These are phyloP conservation scores for Drosophila demipolita DNA, from an alignment of 2,888 invertebrate species.

Conservation along the genomic window DNA sequence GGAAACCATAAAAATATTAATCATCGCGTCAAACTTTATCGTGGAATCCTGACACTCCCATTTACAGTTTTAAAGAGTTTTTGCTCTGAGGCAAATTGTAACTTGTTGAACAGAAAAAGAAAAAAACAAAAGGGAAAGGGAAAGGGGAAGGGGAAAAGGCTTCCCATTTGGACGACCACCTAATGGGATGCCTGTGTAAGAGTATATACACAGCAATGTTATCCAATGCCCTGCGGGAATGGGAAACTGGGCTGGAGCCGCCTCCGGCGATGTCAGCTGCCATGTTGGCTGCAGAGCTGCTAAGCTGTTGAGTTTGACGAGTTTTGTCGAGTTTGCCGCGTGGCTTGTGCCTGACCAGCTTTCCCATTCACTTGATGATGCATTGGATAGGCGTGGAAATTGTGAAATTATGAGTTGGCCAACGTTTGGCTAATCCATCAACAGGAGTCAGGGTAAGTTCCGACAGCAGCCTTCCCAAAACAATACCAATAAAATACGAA, in stretches of 20 bases:
- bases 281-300: slow-evolving; percentile 15
- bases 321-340: slow-evolving; percentile 12
- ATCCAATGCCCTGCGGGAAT: slow-evolving; percentile 39
- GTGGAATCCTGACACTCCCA: not conserved
- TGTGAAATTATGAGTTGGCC: slow-evolving; percentile 15
- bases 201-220: slow-evolving; percentile 37
- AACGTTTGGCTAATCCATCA: slow-evolving; percentile 69
- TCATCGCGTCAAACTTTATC: not conserved
- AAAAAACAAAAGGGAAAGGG: not conserved
- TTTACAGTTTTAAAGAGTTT: slow-evolving; percentile 10
- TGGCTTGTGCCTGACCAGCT: slow-evolving; percentile 30
- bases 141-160: not conserved
- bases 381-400: slow-evolving; percentile 36
- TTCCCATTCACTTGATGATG: slow-evolving; percentile 48
- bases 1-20: not conserved
- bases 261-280: slow-evolving; percentile 24
- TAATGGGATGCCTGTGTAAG: slow-evolving; percentile 35
- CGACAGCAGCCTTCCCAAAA: slow-evolving; percentile 40
- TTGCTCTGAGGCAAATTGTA: not conserved
- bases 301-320: not conserved
- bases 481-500: slow-evolving; percentile 69
- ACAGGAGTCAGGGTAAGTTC: slow-evolving; percentile 46
- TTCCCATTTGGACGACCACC: slow-evolving; percentile 24
- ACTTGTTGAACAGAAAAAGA: slow-evolving; percentile 37
- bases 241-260: not conserved